phyloP scores from a whole-genome alignment of 2,888 invertebrate genomes.

The Cetonia aurata region DNA sequence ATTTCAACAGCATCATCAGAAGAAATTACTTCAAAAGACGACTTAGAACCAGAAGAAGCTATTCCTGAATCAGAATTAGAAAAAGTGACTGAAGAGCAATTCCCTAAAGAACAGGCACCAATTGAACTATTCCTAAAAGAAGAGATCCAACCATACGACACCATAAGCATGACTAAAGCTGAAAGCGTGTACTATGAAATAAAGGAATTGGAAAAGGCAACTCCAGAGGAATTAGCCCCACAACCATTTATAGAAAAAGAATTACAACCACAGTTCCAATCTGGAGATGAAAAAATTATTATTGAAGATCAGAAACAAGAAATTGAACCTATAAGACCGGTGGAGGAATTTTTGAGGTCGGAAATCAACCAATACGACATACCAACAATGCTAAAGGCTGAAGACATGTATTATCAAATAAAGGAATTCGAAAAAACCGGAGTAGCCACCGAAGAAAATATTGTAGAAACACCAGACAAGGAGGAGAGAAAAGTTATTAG shows the following conservation, averaged over 20 bases:
- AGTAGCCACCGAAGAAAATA: not conserved
- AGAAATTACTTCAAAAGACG: not conserved
- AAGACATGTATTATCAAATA: slow-evolving; percentile 10
- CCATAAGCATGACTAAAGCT: slow-evolving; percentile 12
- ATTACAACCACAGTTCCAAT: not conserved
- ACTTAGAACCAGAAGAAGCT: no score
- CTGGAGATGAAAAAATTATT: not conserved
- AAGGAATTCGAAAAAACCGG: slow-evolving; percentile 13
- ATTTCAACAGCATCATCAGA: not conserved
- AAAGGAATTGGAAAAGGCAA: slow-evolving; percentile 15
- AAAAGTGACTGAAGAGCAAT: not conserved
- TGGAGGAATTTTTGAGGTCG: slow-evolving; percentile 15
- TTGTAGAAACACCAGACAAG: not conserved
- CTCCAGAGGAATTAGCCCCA: not conserved
- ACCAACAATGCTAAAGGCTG: not conserved
- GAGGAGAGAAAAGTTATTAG: not conserved
- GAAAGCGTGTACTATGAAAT: slow-evolving; percentile 25
- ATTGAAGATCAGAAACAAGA: slow-evolving; percentile 8
- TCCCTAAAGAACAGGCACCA: not conserved
- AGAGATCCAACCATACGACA: slow-evolving; percentile 9
- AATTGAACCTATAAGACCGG: not conserved
- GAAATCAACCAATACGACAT: slow-evolving; percentile 9
- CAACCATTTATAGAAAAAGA: not conserved
- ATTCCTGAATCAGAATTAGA: not conserved
- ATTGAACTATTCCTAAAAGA: slow-evolving; percentile 16